A percentile compares a stretch with the other conserved stretches of the same genome.
Evolutionary conservation across 1,140 invertebrate genomes (phyloP).

Genomic region (Stegodyphus dumicola): DNA sequence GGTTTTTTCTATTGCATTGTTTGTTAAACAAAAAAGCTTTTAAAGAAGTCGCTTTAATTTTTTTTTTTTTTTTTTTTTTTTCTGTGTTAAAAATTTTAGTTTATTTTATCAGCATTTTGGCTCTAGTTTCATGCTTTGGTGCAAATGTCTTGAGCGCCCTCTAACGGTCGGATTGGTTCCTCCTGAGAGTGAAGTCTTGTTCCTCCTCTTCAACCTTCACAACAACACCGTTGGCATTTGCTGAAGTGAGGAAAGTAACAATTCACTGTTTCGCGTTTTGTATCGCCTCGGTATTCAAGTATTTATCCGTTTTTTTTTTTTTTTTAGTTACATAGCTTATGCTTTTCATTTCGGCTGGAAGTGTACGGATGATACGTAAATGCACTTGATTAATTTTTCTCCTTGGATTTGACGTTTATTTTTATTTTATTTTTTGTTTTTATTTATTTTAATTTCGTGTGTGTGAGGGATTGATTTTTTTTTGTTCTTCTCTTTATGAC

Average conservation of each 20-base stretch:
- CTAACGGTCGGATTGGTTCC: background rate
- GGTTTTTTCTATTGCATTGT: no score
- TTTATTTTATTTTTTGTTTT: conserved; percentile 3
- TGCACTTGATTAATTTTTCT: background rate
- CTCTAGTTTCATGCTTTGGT: no score
- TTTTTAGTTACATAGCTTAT: background rate
- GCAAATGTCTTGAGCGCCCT: conserved; percentile 3
- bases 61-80: no score
- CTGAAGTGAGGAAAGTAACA: background rate
- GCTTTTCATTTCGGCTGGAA: no score
- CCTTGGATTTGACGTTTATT: background rate
- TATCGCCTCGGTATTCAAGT: background rate
- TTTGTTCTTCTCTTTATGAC: background rate
- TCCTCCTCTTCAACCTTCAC: conserved; percentile 18
- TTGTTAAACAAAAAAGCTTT: no score
- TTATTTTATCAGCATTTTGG: no score
- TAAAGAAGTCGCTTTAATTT: no score
- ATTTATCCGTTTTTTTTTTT: background rate
- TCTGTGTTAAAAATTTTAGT: no score
- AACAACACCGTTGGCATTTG: conserved; percentile 10
- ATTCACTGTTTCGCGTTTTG: background rate
- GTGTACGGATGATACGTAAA: no score
- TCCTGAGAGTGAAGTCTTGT: background rate
- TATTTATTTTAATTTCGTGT: background rate
- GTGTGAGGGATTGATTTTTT: background rate